Evolutionary conservation across 2,797 vertebrate species (phyloP).

Genomic region (Morus bassanus): DNA sequence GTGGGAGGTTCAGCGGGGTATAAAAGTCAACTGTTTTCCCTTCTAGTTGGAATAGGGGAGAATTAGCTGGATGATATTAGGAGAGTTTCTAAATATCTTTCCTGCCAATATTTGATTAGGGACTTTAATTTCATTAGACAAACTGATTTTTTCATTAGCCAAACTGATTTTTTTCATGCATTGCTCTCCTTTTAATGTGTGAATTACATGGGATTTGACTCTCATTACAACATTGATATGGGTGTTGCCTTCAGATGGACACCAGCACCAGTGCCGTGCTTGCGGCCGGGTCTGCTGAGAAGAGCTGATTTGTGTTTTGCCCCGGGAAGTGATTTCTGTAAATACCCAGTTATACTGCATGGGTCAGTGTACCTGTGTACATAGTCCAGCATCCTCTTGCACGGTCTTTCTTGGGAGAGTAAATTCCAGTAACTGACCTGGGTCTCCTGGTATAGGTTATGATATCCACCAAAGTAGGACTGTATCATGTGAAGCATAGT

Average conservation of each 20-base stretch:
- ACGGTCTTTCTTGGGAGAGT: neutral
- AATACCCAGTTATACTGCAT: neutral
- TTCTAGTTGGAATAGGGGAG: constrained; percentile 43
- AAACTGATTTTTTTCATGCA: constrained; percentile 79
- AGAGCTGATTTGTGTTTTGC: neutral
- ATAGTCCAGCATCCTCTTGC: neutral
- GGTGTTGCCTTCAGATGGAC: constrained; percentile 73
- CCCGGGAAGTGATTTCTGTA: neutral
- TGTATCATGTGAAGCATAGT: accelerated
- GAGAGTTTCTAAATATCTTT: constrained; percentile 78
- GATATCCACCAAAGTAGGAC: neutral
- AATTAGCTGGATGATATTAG: constrained; percentile 67
- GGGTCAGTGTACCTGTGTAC: neutral
- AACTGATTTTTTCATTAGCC: constrained; percentile 74
- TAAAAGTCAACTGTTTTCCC: constrained; percentile 68
- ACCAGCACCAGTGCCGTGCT: neutral
- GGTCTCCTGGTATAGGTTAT: neutral
- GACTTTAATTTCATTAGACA: constrained; percentile 83
- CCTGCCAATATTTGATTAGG: constrained; percentile 80
- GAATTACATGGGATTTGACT: constrained; percentile 82
- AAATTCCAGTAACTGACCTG: neutral
- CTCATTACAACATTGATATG: constrained; percentile 78
- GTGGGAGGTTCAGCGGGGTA: constrained; percentile 58
- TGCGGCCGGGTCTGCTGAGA: neutral
- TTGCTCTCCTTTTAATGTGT: constrained; percentile 79